phyloP scores from a whole-genome alignment of 1,140 invertebrate genomes.

The Drosophila ambigua region DNA sequence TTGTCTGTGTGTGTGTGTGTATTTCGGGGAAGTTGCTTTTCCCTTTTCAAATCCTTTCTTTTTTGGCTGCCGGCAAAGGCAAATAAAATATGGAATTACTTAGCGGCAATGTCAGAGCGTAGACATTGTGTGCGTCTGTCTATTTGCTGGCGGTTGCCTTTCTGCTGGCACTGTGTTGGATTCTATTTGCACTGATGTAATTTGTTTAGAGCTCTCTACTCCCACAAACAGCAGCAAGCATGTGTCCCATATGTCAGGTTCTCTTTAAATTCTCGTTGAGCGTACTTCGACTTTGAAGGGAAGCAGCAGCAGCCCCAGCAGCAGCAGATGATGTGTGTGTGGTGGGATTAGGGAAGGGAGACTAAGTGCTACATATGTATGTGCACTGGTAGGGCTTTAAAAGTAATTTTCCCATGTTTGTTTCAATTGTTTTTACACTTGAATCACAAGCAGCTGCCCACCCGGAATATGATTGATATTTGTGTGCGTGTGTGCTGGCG shows the following conservation, averaged over 20 bases:
- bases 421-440: constrained; percentile 59
- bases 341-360: constrained; percentile 6
- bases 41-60: constrained; percentile 43
- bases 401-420: constrained; percentile 65
- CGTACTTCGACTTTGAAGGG: constrained; percentile 10
- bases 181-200: constrained; percentile 80
- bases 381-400: constrained; percentile 53
- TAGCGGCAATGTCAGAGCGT: constrained; percentile 56
- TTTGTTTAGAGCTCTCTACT: constrained; percentile 61
- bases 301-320: no score
- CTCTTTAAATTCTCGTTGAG: constrained; percentile 66
- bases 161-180: constrained; percentile 58
- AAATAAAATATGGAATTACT: constrained; percentile 82
- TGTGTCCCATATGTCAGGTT: constrained; percentile 58
- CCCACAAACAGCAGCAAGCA: neutral
- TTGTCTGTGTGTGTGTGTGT: neutral
- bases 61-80: constrained; percentile 47
- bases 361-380: constrained; percentile 71
- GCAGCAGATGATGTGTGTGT: neutral
- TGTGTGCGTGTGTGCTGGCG: constrained; percentile 5
- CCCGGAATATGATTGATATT: constrained; percentile 66
- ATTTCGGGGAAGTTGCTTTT: neutral
- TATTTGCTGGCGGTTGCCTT: constrained; percentile 70
- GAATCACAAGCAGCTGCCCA: constrained; percentile 44
- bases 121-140: constrained; percentile 44